These are phyloP conservation scores for Trachelus tabidus DNA, from an alignment of 2,888 invertebrate species.

Conservation along the genomic window DNA sequence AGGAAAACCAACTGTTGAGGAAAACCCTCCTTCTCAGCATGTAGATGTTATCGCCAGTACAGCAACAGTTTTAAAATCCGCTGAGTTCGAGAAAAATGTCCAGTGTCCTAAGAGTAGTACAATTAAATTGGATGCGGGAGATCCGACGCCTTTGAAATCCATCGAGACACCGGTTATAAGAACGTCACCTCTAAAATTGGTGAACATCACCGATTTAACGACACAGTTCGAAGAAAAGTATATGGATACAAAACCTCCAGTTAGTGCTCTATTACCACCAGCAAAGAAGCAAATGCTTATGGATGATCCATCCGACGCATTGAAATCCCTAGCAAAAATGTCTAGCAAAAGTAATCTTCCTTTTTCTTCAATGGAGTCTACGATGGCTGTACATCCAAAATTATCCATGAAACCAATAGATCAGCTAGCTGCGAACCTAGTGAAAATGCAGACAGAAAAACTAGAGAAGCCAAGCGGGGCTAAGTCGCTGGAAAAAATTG, in stretches of 20 bases:
- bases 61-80: not conserved
- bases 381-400: conserved; percentile 43
- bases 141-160: conserved; percentile 40
- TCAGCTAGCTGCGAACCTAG: conserved; percentile 58
- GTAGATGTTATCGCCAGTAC: not conserved
- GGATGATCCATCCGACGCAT: conserved; percentile 31
- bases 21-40: not conserved
- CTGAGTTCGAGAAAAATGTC: not conserved
- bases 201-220: conserved; percentile 48
- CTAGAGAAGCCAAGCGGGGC: conserved; percentile 47
- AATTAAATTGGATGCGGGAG: conserved; percentile 16
- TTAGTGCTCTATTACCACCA: conserved; percentile 21
- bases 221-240: conserved; percentile 42
- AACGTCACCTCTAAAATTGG: conserved; percentile 54
- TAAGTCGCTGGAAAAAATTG: conserved; percentile 61
- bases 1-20: not conserved
- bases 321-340: conserved; percentile 35
- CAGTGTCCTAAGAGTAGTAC: conserved; percentile 10
- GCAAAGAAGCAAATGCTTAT: conserved; percentile 22
- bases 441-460: conserved; percentile 57
- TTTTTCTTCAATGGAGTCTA: conserved; percentile 23
- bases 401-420: conserved; percentile 58
- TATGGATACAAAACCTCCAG: conserved; percentile 18
- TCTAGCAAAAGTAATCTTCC: conserved; percentile 29
- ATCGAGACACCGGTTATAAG: conserved; percentile 61